Percentiles rank a stretch among this genome's conserved stretches.
Conservation (phyloP, 2,888 invertebrate genomes). For the Criorhina ranunculi region DNA sequence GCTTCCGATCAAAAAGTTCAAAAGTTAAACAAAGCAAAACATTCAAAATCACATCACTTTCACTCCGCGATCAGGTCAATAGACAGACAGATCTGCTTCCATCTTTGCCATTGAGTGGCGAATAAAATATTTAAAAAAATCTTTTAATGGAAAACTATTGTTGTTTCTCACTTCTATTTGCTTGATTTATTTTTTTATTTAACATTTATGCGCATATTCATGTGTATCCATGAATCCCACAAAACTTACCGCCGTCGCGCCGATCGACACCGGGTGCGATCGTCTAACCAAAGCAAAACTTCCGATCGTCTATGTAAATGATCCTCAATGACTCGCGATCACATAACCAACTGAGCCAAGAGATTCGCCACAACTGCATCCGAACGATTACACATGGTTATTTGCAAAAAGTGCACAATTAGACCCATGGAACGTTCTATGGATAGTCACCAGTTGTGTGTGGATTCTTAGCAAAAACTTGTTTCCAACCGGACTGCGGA, state of each 20-base stretch:
- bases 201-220: neutral
- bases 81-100: conserved; percentile 23
- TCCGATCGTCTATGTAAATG: conserved; percentile 61
- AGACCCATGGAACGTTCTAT: conserved; percentile 14
- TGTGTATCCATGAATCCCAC: conserved; percentile 6
- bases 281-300: conserved; percentile 27
- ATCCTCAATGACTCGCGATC: conserved; percentile 50
- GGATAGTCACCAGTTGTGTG: neutral
- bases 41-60: conserved; percentile 52
- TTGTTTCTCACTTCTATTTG: conserved; percentile 26
- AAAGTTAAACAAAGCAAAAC: conserved; percentile 42
- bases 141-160: conserved; percentile 18
- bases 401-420: conserved; percentile 55
- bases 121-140: conserved; percentile 21
- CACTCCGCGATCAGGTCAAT: conserved; percentile 47
- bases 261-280: conserved; percentile 21
- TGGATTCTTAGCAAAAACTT: conserved; percentile 45
- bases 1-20: conserved; percentile 48
- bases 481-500: conserved; percentile 19
- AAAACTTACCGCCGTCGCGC: conserved; percentile 23
- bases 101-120: conserved; percentile 4
- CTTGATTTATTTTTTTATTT: neutral
- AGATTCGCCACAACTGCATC: conserved; percentile 69
- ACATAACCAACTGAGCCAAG: conserved; percentile 65
- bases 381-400: conserved; percentile 28